A percentile compares a stretch with the other conserved stretches of the same genome.
Conservation (phyloP, 2,888 invertebrate genomes). For the Petrophora chlorosata region DNA sequence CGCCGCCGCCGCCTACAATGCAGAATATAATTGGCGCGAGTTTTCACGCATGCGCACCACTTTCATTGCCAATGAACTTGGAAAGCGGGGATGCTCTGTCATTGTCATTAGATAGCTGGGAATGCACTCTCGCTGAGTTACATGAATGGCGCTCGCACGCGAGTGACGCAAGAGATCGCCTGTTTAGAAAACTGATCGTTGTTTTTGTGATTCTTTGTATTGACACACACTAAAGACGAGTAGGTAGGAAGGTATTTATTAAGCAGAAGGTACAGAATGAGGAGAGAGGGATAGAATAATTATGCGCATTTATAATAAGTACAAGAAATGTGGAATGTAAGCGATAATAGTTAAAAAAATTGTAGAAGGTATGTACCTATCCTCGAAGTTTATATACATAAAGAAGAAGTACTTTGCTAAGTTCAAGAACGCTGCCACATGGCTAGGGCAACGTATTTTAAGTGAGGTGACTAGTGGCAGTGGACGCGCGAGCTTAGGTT, state of each 20-base stretch:
- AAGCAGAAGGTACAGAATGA: not conserved
- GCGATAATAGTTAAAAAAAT: too few species aligned
- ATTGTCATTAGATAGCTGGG: slow-evolving; percentile 76
- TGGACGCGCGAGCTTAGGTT: too few species aligned
- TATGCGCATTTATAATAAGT: too few species aligned
- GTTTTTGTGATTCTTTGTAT: slow-evolving; percentile 5
- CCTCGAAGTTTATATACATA: too few species aligned
- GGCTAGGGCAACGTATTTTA: too few species aligned
- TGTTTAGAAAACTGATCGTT: slow-evolving; percentile 24
- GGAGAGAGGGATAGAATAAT: too few species aligned
- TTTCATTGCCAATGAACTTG: slow-evolving; percentile 83
- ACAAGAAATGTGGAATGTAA: too few species aligned
- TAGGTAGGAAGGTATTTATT: not conserved
- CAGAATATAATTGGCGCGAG: slow-evolving; percentile 63
- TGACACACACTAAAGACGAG: not conserved
- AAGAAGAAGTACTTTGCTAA: too few species aligned
- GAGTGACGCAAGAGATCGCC: slow-evolving; percentile 56
- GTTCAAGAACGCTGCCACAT: too few species aligned
- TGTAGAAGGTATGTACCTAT: too few species aligned
- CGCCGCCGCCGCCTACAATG: slow-evolving; percentile 29
- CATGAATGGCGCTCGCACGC: slow-evolving; percentile 60
- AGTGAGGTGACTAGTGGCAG: too few species aligned
- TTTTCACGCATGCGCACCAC: slow-evolving; percentile 79
- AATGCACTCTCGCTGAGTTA: slow-evolving; percentile 79
- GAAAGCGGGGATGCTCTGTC: slow-evolving; percentile 80